phyloP scores from a whole-genome alignment of 1,140 invertebrate genomes.

The Heliconius melpomene region DNA sequence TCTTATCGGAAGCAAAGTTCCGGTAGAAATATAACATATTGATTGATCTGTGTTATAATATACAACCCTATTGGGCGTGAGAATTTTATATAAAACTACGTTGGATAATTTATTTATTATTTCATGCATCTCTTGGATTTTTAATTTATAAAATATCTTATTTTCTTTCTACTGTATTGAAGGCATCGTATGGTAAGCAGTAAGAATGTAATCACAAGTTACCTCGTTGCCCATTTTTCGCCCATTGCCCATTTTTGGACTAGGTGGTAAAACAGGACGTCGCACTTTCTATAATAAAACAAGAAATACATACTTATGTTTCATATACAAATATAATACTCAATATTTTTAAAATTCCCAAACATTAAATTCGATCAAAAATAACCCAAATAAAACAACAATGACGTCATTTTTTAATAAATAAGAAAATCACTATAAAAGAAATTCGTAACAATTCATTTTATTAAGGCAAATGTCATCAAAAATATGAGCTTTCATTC shows the following conservation, averaged over 20 bases:
- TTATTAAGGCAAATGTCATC: neutral
- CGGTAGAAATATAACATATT: slow-evolving; percentile 32
- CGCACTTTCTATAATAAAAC: no score
- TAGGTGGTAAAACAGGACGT: no score
- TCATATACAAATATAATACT: no score
- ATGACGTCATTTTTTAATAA: neutral
- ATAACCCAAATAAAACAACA: neutral
- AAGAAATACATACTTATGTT: no score
- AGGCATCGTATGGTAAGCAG: neutral
- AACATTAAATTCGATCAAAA: neutral
- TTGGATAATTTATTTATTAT: no score
- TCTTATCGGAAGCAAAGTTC: slow-evolving; percentile 43
- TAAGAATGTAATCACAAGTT: no score
- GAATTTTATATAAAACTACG: neutral
- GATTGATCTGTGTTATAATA: slow-evolving; percentile 18
- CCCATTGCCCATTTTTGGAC: no score
- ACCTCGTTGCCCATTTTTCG: no score
- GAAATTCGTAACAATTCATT: no score
- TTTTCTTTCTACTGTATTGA: neutral
- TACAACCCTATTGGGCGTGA: neutral
- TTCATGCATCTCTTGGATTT: no score
- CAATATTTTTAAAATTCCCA: no score
- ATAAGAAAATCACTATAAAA: neutral
- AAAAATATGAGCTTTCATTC: neutral
- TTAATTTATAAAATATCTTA: neutral